Evolutionary conservation across 2,888 invertebrate genomes (phyloP), one percentile per base, ranked within the genome.

Genomic region (Nowickia ferox): DNA sequence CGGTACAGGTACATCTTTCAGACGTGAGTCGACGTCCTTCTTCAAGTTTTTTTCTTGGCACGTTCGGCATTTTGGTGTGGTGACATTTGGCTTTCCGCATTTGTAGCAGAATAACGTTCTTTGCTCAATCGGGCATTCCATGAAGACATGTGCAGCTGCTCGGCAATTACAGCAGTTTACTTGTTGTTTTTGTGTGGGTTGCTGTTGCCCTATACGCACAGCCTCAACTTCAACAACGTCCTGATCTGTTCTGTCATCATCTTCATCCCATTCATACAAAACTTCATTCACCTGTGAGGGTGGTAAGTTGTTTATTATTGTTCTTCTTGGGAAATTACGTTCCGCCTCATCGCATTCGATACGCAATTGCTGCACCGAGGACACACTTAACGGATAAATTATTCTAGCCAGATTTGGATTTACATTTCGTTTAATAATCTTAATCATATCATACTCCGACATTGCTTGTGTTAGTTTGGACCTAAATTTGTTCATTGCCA

Each of bases 311-410:
- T 11, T n/a, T 1, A 11, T 15, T 9, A 46, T 30, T 8, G 46
- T 51, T 66, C 48, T 66, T 22, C 22, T 44, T 46, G 65, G 53
- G 9, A 68, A 68, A 51, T 48, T 22, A n/a, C 46, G 30, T 30
- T 46, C 66, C n/a, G 22, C 38, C 15, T 48, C 66, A 22, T 46
- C n/a, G 38, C 66, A 68, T 46, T 68, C 57, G 4, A 57, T 13
- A 8, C 30, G 22, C 30, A 57, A 13, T 13, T 57, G 57, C 30
- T 57, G 30, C 5, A 57, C 57, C 1, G 57, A 30, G 5, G 57
- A 51, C 9, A 48, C 17, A 17, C 44, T 9, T 6, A 63, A 17
- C 5, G 63, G 65, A 15, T 19, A 65, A 8, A 19, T 17, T 8
- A 44, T 65, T n/a, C 17, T 71, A 9, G 9, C 5, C 10, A 19